These are phyloP conservation scores for Drosophila sturtevanti DNA, from an alignment of 1,140 invertebrate genomes.

Conservation along the genomic window DNA sequence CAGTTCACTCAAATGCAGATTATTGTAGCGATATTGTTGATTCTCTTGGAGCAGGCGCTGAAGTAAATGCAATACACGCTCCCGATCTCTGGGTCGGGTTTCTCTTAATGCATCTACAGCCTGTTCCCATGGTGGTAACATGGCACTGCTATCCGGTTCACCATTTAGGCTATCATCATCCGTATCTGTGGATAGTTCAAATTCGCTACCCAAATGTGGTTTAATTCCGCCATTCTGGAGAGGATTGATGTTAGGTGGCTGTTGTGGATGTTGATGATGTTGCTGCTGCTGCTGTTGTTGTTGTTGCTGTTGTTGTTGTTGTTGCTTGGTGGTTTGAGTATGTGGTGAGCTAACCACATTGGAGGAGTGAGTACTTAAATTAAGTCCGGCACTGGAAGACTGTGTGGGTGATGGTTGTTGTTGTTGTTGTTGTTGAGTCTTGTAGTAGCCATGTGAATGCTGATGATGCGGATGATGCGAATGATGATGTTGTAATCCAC, in stretches of 20 bases:
- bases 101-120: constrained; percentile 73
- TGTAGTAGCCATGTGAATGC: constrained; percentile 42
- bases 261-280: background rate
- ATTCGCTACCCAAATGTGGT: constrained; percentile 83
- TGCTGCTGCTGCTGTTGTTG: constrained; percentile 25
- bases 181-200: constrained; percentile 86
- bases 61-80: constrained; percentile 65
- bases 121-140: constrained; percentile 75
- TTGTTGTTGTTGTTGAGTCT: constrained; percentile 53
- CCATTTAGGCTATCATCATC: constrained; percentile 84
- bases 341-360: constrained; percentile 67
- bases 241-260: constrained; percentile 2
- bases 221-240: constrained; percentile 39
- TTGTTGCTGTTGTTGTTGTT: constrained; percentile 17
- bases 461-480: constrained; percentile 24
- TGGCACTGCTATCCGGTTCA: constrained; percentile 82
- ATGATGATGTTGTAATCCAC: constrained; percentile 38
- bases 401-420: constrained; percentile 70
- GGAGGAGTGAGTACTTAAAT: constrained; percentile 72
- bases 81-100: constrained; percentile 64
- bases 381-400: constrained; percentile 77
- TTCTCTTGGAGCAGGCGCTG: constrained; percentile 76
- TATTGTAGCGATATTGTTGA: constrained; percentile 71
- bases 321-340: constrained; percentile 30
- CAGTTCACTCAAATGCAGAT: constrained; percentile 67